Conservation (phyloP, 2,797 vertebrate species). For the Gambusia yucatana region DNA sequence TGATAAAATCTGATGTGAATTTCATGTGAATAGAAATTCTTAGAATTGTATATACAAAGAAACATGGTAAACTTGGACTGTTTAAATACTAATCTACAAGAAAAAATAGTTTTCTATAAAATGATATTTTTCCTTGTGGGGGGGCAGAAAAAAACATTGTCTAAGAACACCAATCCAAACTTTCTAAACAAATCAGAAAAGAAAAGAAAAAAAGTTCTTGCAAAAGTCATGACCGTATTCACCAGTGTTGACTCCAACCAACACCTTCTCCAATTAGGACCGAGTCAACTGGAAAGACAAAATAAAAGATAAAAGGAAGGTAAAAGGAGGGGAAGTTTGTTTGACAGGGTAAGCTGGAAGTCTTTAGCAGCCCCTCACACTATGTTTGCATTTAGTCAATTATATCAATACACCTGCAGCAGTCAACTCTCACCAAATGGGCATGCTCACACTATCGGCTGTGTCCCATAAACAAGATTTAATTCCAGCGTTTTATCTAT, state of each 20-base stretch:
- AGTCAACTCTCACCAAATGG: slow-evolving; percentile 46
- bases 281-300: slow-evolving; percentile 65
- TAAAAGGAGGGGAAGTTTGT: background rate
- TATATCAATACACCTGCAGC: slow-evolving; percentile 71
- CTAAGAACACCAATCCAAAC: background rate
- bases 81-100: background rate
- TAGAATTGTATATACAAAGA: too few relatives aligned
- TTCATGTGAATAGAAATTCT: too few relatives aligned
- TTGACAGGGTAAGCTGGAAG: background rate
- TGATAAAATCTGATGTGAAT: too few relatives aligned
- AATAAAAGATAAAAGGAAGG: slow-evolving; percentile 26
- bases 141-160: background rate
- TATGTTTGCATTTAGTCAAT: slow-evolving; percentile 81
- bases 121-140: background rate
- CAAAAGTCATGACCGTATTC: slow-evolving; percentile 59
- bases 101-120: background rate
- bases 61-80: background rate
- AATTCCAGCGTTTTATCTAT: slow-evolving; percentile 54
- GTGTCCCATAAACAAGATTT: slow-evolving; percentile 63
- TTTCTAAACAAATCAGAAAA: background rate
- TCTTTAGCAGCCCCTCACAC: slow-evolving; percentile 50
- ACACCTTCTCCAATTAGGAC: slow-evolving; percentile 71
- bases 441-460: slow-evolving; percentile 48
- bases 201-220: background rate
- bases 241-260: slow-evolving; percentile 41